Percentiles rank a stretch among this genome's conserved stretches.
phyloP scores from a whole-genome alignment of 2,888 invertebrate genomes.

The Chironomus tentans region DNA sequence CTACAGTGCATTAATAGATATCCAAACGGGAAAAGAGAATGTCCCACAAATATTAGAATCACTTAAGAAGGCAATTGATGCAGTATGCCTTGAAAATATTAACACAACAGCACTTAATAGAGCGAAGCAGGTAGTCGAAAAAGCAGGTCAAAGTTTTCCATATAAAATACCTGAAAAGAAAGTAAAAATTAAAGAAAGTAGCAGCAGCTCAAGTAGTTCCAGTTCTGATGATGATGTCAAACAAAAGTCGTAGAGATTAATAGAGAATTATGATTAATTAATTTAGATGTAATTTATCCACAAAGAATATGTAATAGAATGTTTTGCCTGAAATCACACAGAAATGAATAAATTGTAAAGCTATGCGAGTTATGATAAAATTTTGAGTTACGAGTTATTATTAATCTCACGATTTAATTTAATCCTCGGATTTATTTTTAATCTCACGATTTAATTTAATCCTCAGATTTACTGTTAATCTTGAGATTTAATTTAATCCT shows the following conservation, averaged over 20 bases:
- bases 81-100: constrained; percentile 48
- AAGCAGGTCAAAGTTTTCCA: constrained; percentile 49
- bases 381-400: too few relatives aligned
- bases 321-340: too few relatives aligned
- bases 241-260: not conserved
- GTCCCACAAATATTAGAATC: constrained; percentile 43
- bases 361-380: too few relatives aligned
- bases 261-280: not conserved
- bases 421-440: too few relatives aligned
- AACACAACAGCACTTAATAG: constrained; percentile 50
- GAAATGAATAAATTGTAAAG: too few relatives aligned
- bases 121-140: constrained; percentile 47
- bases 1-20: constrained; percentile 49
- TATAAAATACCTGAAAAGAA: constrained; percentile 46
- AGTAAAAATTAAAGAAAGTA: constrained; percentile 30
- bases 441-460: too few relatives aligned
- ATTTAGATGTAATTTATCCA: not conserved
- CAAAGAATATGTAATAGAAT: too few relatives aligned
- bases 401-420: too few relatives aligned
- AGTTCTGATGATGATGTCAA: constrained; percentile 28
- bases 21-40: constrained; percentile 43
- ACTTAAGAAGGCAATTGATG: constrained; percentile 45
- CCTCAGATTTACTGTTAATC: too few relatives aligned
- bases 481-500: too few relatives aligned
- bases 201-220: constrained; percentile 34